These are phyloP conservation scores for Ctenomys sociabilis DNA, from an alignment of 2,113 vertebrate genomes.

Conservation along the genomic window DNA sequence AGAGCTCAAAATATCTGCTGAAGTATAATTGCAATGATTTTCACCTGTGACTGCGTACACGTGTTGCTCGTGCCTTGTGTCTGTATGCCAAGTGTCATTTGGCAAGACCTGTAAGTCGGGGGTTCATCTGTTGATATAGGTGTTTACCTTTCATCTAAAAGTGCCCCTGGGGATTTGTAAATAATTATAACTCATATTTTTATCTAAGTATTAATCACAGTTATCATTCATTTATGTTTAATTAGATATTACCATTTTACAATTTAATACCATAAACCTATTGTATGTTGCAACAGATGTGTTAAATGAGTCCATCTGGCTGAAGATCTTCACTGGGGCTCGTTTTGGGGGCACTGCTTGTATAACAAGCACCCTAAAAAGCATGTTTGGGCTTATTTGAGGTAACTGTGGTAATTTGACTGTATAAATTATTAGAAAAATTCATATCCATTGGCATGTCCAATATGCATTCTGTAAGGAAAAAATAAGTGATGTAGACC, in stretches of 20 bases:
- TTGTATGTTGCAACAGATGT: not conserved
- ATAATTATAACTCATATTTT: not conserved
- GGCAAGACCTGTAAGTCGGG: not conserved
- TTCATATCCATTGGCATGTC: not conserved
- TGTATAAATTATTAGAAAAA: not conserved
- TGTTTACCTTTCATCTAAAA: not conserved
- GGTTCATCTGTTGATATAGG: not conserved
- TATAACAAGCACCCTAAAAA: not conserved
- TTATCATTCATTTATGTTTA: not conserved
- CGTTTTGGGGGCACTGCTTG: not conserved
- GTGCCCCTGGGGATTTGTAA: not conserved
- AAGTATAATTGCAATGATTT: not conserved
- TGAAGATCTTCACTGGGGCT: not conserved
- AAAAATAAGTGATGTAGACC: not conserved
- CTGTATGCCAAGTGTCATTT: not conserved
- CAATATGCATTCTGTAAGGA: not conserved
- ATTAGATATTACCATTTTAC: not conserved
- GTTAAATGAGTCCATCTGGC: not conserved
- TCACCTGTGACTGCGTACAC: not conserved
- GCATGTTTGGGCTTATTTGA: not conserved
- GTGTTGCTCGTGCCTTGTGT: not conserved
- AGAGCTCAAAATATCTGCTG: not conserved
- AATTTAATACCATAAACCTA: not conserved
- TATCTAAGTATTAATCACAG: not conserved
- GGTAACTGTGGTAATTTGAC: not conserved